Evolutionary conservation across 2,797 vertebrate genomes (phyloP).

Genomic region (Chelon labrosus): DNA sequence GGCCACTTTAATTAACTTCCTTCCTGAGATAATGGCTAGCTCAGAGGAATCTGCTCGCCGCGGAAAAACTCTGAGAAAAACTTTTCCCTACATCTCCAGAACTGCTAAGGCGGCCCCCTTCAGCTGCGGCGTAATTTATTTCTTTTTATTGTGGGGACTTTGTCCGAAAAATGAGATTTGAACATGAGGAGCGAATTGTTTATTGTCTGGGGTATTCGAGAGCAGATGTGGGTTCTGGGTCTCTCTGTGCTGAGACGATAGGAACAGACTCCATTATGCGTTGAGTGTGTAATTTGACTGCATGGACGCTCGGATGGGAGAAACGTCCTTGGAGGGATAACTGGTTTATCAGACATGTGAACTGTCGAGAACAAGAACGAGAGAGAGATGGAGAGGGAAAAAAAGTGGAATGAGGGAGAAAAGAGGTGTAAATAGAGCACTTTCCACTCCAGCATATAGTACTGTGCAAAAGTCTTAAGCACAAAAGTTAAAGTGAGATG

Average conservation of each 20-base stretch:
- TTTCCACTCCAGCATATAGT: constrained; percentile 19
- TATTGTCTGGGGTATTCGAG: constrained; percentile 84
- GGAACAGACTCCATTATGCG: constrained; percentile 78
- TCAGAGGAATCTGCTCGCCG: constrained; percentile 77
- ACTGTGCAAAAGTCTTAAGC: constrained; percentile 22
- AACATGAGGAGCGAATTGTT: constrained; percentile 83
- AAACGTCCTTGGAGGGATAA: constrained; percentile 81
- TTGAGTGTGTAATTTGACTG: constrained; percentile 77
- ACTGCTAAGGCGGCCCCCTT: constrained; percentile 66
- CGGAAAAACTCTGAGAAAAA: constrained; percentile 78
- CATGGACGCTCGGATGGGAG: constrained; percentile 71
- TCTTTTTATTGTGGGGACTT: constrained; percentile 80
- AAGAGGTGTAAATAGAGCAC: constrained; percentile 53
- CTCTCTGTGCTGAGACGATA: constrained; percentile 82
- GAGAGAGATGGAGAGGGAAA: constrained; percentile 21
- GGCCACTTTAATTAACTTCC: constrained; percentile 89
- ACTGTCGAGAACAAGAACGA: constrained; percentile 51
- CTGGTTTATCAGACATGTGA: constrained; percentile 78
- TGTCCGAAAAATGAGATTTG: constrained; percentile 84
- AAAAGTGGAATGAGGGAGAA: constrained; percentile 24
- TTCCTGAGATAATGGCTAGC: constrained; percentile 84
- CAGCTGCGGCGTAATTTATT: constrained; percentile 75
- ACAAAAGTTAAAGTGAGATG: constrained; percentile 9
- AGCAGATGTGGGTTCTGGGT: constrained; percentile 79
- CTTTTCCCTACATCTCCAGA: constrained; percentile 72